Evolutionary conservation across 92 coral and sea anemone genomes (phyloP).

Genomic region (Zoanthus sansibaricus): DNA sequence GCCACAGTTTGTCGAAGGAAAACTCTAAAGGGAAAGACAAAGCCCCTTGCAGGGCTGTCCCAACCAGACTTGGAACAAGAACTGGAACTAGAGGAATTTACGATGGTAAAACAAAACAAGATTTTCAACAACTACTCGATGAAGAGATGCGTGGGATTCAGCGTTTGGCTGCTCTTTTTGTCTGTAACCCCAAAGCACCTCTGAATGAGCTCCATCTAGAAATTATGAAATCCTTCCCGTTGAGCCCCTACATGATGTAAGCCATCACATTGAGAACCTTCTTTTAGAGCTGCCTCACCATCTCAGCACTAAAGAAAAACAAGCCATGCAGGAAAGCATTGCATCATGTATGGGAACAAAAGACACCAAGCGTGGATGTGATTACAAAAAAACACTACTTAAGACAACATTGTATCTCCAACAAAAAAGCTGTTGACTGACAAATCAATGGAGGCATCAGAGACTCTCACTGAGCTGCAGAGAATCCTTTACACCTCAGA

Average conservation of each 20-base stretch:
- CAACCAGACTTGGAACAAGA: slow-evolving; percentile 48
- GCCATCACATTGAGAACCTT: slow-evolving; percentile 2
- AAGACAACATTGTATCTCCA: slow-evolving; percentile 54
- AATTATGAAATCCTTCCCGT: neutral
- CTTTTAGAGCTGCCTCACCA: slow-evolving; percentile 55
- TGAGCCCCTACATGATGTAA: neutral
- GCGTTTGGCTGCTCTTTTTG: neutral
- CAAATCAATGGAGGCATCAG: slow-evolving; percentile 18
- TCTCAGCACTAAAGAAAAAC: slow-evolving; percentile 23
- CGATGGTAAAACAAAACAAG: slow-evolving; percentile 56
- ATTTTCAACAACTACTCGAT: slow-evolving; percentile 34
- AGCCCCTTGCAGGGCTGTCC: slow-evolving; percentile 39
- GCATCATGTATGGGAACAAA: slow-evolving; percentile 42
- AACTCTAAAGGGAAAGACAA: slow-evolving; percentile 11
- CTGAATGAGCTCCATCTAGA: slow-evolving; percentile 3
- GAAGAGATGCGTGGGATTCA: slow-evolving; percentile 4
- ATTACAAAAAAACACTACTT: slow-evolving; percentile 51
- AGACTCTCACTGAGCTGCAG: slow-evolving; percentile 58
- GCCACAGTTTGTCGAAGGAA: slow-evolving; percentile 24
- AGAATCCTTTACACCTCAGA: slow-evolving; percentile 42
- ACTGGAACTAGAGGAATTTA: slow-evolving; percentile 55
- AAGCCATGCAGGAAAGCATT: slow-evolving; percentile 31
- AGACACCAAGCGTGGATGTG: slow-evolving; percentile 64
- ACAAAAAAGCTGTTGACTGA: slow-evolving; percentile 44
- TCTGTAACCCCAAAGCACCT: neutral